Conservation (phyloP, 2,797 vertebrate genomes). For the Melanotaenia parkinsoni region DNA sequence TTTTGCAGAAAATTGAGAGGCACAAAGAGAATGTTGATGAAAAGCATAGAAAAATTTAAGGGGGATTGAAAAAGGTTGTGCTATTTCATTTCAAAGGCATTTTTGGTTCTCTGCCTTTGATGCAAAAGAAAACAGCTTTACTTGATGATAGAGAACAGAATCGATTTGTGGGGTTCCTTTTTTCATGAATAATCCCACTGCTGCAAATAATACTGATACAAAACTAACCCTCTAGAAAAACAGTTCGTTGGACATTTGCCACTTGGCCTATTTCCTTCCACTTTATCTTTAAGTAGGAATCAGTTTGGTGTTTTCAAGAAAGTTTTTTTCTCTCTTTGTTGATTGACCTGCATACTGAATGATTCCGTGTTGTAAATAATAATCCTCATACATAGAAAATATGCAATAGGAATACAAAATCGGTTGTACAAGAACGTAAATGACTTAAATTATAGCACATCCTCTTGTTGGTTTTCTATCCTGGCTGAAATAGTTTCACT, state of each 20-base stretch:
- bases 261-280: constrained; percentile 9
- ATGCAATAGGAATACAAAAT: not conserved
- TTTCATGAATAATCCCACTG: constrained; percentile 36
- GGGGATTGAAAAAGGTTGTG: constrained; percentile 52
- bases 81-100: constrained; percentile 56
- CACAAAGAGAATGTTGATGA: constrained; percentile 58
- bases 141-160: constrained; percentile 51
- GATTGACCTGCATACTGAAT: constrained; percentile 12
- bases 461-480: not conserved
- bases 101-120: constrained; percentile 50
- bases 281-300: constrained; percentile 33
- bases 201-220: constrained; percentile 41
- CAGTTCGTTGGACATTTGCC: constrained; percentile 38
- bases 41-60: constrained; percentile 46
- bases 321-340: not conserved
- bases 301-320: not conserved
- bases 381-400: not conserved
- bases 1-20: constrained; percentile 41
- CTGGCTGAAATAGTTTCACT: not conserved
- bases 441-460: not conserved
- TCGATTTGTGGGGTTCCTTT: constrained; percentile 39
- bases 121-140: constrained; percentile 35
- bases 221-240: constrained; percentile 39
- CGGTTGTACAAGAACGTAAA: not conserved
- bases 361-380: constrained; percentile 17